These are phyloP conservation scores for Anabas testudineus DNA, from an alignment of 2,797 vertebrate species.

Conservation along the genomic window DNA sequence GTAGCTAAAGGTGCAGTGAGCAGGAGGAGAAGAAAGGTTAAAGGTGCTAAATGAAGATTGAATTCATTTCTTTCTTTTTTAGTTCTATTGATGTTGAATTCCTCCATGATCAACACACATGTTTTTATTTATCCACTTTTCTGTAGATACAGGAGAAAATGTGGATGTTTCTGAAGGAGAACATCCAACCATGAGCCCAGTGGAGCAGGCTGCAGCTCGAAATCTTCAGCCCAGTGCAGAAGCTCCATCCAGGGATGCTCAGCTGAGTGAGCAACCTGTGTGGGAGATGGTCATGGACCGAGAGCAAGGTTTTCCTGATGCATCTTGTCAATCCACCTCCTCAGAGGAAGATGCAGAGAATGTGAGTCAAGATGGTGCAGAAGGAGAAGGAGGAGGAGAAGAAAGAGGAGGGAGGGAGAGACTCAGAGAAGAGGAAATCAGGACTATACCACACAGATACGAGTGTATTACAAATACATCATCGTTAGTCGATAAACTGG, in stretches of 20 bases:
- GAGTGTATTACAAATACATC: constrained; percentile 64
- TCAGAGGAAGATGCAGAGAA: constrained; percentile 63
- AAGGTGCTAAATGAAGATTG: constrained; percentile 58
- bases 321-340: constrained; percentile 45
- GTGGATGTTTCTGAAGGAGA: constrained; percentile 48
- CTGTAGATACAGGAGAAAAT: constrained; percentile 67
- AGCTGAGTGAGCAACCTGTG: constrained; percentile 56
- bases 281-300: constrained; percentile 79
- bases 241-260: constrained; percentile 32
- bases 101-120: neutral
- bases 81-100: neutral
- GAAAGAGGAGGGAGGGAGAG: constrained; percentile 3
- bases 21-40: constrained; percentile 61
- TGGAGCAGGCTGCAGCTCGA: constrained; percentile 37
- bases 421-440: constrained; percentile 32
- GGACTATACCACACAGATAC: constrained; percentile 46
- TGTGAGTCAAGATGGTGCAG: constrained; percentile 32
- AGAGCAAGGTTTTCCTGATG: constrained; percentile 45
- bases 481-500: constrained; percentile 61
- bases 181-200: constrained; percentile 13
- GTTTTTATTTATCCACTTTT: neutral
- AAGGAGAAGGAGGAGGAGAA: constrained; percentile 4
- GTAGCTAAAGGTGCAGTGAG: neutral
- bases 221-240: constrained; percentile 54
- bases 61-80: too few relatives aligned